phyloP scores from a whole-genome alignment of 1,140 invertebrate species.

The silkworm (Bombyx mori) region DNA sequence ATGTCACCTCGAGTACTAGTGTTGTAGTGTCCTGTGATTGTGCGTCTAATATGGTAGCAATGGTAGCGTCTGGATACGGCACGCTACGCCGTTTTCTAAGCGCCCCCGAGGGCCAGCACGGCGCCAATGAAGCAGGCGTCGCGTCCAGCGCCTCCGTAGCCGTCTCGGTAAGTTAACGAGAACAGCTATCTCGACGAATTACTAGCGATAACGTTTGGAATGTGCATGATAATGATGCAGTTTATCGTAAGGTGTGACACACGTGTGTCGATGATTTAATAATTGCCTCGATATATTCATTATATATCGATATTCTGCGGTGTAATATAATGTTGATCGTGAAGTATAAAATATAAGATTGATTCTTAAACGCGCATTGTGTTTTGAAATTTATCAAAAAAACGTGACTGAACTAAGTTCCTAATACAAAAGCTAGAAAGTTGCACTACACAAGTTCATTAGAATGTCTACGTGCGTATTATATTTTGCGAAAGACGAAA shows the following conservation, averaged over 20 bases:
- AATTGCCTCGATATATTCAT: not conserved
- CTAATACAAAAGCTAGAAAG: slow-evolving; percentile 30
- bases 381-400: not conserved
- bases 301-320: too few relatives aligned
- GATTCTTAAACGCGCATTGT: too few relatives aligned
- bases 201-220: slow-evolving; percentile 27
- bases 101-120: slow-evolving; percentile 51
- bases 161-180: slow-evolving; percentile 52
- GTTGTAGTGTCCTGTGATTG: slow-evolving; percentile 36
- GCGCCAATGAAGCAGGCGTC: slow-evolving; percentile 25
- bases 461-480: slow-evolving; percentile 26
- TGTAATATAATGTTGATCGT: too few relatives aligned
- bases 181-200: slow-evolving; percentile 14
- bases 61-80: slow-evolving; percentile 65
- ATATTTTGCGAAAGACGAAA: slow-evolving; percentile 28
- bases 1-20: slow-evolving; percentile 41
- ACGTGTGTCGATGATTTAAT: not conserved
- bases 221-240: slow-evolving; percentile 24
- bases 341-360: too few relatives aligned
- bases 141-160: slow-evolving; percentile 53
- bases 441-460: slow-evolving; percentile 28
- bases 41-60: slow-evolving; percentile 55
- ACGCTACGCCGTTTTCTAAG: slow-evolving; percentile 61
- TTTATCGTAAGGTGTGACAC: slow-evolving; percentile 18
- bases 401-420: not conserved